Base-by-base conservation (phyloP, 2,888 invertebrate species). In the Cosmia trapezina region DNA sequence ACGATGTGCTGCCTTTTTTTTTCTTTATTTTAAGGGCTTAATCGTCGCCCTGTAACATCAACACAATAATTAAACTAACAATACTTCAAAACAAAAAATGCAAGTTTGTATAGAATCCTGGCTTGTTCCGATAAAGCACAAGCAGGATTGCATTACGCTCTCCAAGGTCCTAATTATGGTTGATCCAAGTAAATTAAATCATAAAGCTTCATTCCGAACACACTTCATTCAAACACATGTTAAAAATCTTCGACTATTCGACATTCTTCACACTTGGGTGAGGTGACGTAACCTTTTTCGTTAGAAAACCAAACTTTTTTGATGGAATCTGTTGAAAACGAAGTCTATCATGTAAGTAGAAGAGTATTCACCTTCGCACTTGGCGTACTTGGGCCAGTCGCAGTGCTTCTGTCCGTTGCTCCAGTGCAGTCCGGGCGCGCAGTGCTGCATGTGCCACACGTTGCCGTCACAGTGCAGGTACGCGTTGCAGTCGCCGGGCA, bases 391-490 rank as follows among this genome's bases (percentile, higher is more conserved):
- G 4, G 98, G 98, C 98, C 98, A 98, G 91, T 98, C 98, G 89
- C 98, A 98, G 70, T 97, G 96, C 65, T 97, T 96, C 68, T 96
- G 95, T 0, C 93, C 90, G 43, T 95, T 94, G 89, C 98, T 98
- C 98, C 98, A 98, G 90, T 98, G 98, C n/a, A 98, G 92, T 12
- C 98, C 98, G 0, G 98, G 97, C 0, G 98, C 97, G 89, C 98
- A 98, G 80, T 96, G 97, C 86, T 98, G 98, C 79, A 97, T 96
- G 5, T 95, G 96, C 89, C 98, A 93, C 73, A 97, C 96, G 4
- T 97, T 97, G 19, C 97, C 96, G 41, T 98, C 97, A 88, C 98
- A 98, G 76, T 98, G 97, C 78, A 97, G 97, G 90, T 98, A 98
- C 0, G 97, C 96, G 83, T 97, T 97, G 88, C 98, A 98, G 88